Base-by-base conservation (phyloP, 2,888 invertebrate genomes). In the Strigamia transsilvanica region DNA sequence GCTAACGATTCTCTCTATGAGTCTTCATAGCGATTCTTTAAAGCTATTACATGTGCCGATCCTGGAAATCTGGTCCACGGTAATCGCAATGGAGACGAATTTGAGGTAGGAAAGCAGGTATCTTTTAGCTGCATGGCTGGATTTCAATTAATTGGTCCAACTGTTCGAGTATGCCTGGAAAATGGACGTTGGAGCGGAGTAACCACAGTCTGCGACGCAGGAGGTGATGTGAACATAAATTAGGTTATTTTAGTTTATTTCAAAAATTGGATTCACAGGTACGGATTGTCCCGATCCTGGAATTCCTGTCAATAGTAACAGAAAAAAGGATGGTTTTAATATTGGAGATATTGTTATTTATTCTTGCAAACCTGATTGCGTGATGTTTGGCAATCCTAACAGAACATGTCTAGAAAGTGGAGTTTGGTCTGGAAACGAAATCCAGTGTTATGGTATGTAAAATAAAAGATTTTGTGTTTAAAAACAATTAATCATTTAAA, bases 131-230 rank as follows among this genome's bases (percentile, higher is more conserved):
- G 80, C 18, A n/a, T 41, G n/a, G 42, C n/a, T 18, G 38, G 42
- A n/a, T 12, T 80, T 2, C 41, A 41, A 21, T 46, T 80, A 21
- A n/a, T 80, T n/a, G 80, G 80, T 18, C 42, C 80, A 27, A 1
- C 41, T 12, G 9, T 46, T 18, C 41, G 80, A n/a, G 18, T 18
- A 2, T 80, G 80, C 38, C 23, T 42, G 21, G 46, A 21, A 15
- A 80, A 41, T 41, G 46, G 46, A 15, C 80, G 80, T 4, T 80
- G 80, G 80, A 80, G 80, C 42, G 80, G 80, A 38, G 12, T 9
- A 13, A 80, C 80, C 6, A 41, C 80, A 21, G 42, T 21, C 15
- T 80, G 80, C 21, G 42, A 80, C 21, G n/a, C 15, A 38, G 42
- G 42, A 80, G 46, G 80, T 80, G 38, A 15, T 21, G 9, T 10